phyloP scores from a whole-genome alignment of 2,113 vertebrate genomes.

The Entosphenus tridentatus region DNA sequence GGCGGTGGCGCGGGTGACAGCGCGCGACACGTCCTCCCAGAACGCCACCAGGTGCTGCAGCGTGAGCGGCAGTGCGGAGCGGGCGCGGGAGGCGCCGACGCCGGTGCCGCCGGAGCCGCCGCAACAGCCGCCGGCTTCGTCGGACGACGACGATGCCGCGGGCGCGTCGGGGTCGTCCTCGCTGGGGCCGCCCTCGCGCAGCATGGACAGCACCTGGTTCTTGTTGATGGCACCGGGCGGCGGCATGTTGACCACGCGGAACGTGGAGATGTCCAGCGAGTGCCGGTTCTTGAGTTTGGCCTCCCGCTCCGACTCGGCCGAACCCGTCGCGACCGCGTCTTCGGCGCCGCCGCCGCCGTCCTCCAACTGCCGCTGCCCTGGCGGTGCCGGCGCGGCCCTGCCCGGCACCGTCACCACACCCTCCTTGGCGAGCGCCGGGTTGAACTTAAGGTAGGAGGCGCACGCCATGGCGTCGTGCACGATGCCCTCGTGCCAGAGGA shows the following conservation, averaged over 20 bases:
- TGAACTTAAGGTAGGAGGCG: conserved; percentile 93
- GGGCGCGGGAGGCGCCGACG: conserved; percentile 50
- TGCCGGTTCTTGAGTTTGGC: conserved; percentile 87
- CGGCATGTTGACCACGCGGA: conserved; percentile 87
- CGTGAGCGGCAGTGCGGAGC: conserved; percentile 71
- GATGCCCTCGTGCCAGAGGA: conserved; percentile 93
- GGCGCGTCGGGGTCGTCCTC: conserved; percentile 89
- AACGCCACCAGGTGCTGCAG: conserved; percentile 88
- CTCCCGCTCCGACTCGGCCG: conserved; percentile 54
- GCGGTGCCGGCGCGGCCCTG: too few species aligned
- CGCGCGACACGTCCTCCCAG: conserved; percentile 95
- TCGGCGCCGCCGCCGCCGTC: neutral
- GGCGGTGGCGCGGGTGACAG: conserved; percentile 89
- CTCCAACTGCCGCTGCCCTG: too few species aligned
- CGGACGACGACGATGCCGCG: conserved; percentile 37
- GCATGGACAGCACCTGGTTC: conserved; percentile 93
- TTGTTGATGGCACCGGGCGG: conserved; percentile 97
- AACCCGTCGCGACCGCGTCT: neutral
- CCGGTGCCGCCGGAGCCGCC: conserved; percentile 14
- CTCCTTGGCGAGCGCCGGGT: conserved; percentile 87
- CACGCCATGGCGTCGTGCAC: conserved; percentile 98
- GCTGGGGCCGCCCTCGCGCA: conserved; percentile 78
- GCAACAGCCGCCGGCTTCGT: conserved; percentile 28
- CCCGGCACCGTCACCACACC: conserved; percentile 18
- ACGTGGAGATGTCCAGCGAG: conserved; percentile 88